Evolutionary conservation across 2,888 invertebrate genomes (phyloP), one percentile per base, ranked within the genome.

Genomic region (Nephrotoma guestfalica): DNA sequence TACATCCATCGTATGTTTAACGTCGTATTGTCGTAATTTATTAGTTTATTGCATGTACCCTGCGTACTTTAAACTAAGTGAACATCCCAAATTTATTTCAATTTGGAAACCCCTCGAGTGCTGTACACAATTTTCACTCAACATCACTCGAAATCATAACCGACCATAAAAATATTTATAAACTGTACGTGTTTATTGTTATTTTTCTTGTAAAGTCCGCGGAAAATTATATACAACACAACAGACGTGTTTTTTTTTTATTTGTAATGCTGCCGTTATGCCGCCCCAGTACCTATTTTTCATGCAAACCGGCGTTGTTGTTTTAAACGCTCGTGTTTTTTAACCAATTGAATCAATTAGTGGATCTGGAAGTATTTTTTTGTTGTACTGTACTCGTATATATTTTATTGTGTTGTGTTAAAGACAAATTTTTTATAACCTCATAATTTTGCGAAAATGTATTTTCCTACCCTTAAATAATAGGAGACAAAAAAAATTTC

Each of bases 301-400:
- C 30, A 30, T 30, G 71, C 30, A 11, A 18, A 71, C 30, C 9
- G 30, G 1, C 71, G 71, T 71, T 71, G 71, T 71, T 71, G 71
- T 30, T 71, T 30, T 9, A 30, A 71, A 6, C 84, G 84, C 41
- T 41, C 84, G 84, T 84, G 84, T 84, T 84, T 84, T 84, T 84
- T 84, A 41, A 84, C 84, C 84, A 84, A 84, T 84, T 84, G 84
- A 84, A 84, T 84, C 84, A 84, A 84, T 84, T 84, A 84, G 41
- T 41, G 41, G 7, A 71, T 71, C 71, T 71, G 7, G 71, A 71
- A 43, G 6, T 43, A 9, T 43, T 11, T 9, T 43, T 43, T 43
- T 11, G 47, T 71, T 71, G 7, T 71, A 30, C 30, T 71, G 3
- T 71, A 4, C 11, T 15, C 15, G 15, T 57, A 57, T 57, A 30